These are phyloP conservation scores for Spodoptera littoralis DNA, from an alignment of 2,888 invertebrate species.

Conservation along the genomic window DNA sequence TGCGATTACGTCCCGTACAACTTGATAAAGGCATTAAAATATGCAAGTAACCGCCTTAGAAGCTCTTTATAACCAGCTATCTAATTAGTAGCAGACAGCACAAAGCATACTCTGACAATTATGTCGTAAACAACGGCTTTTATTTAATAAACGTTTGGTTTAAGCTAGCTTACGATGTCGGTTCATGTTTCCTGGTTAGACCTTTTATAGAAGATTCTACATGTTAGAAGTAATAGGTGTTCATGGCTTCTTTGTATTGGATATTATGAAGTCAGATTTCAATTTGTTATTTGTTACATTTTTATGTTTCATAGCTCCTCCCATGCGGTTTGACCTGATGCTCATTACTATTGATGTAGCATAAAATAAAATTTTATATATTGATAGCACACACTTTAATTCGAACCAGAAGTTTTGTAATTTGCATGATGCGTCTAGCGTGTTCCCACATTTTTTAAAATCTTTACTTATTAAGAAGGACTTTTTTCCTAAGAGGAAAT, in stretches of 20 bases:
- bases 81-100: slow-evolving; percentile 58
- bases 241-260: no score
- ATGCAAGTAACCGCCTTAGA: slow-evolving; percentile 71
- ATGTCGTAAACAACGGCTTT: slow-evolving; percentile 46
- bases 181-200: not conserved
- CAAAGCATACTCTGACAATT: slow-evolving; percentile 45
- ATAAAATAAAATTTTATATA: slow-evolving; percentile 1
- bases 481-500: no score
- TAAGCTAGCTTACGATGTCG: slow-evolving; percentile 8
- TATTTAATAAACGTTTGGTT: slow-evolving; percentile 21
- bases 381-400: slow-evolving; percentile 17
- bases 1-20: slow-evolving; percentile 67
- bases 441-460: no score
- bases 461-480: no score
- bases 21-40: slow-evolving; percentile 81
- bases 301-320: no score
- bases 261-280: no score
- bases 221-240: no score
- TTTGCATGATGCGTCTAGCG: no score
- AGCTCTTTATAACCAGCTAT: slow-evolving; percentile 51
- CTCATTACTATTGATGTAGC: no score
- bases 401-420: slow-evolving; percentile 1
- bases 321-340: no score
- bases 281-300: no score
- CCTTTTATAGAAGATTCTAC: not conserved